Percentiles rank a stretch among this genome's conserved stretches.
Evolutionary conservation across 2,888 invertebrate species (phyloP).

Genomic region (Eugnorisma glareosa): DNA sequence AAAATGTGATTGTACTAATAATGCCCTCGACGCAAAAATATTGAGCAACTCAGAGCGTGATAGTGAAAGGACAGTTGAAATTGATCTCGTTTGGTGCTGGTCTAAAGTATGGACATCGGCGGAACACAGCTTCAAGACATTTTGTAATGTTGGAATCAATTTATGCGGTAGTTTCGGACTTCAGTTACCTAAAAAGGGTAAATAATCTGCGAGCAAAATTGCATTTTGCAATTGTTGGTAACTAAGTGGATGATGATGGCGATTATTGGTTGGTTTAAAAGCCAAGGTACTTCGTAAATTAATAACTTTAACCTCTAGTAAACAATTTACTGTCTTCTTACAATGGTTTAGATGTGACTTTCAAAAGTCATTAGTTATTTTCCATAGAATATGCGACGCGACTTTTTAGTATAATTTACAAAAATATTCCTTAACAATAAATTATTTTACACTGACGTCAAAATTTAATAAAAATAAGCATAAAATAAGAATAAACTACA

Average conservation of each 20-base stretch:
- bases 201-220: conserved; percentile 45
- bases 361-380: conserved; percentile 11
- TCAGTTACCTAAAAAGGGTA: conserved; percentile 41
- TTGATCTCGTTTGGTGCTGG: conserved; percentile 74
- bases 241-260: conserved; percentile 16
- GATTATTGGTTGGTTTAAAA: conserved; percentile 20
- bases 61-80: conserved; percentile 82
- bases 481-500: conserved; percentile 4
- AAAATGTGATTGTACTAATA: conserved; percentile 63
- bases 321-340: conserved; percentile 13
- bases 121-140: conserved; percentile 34
- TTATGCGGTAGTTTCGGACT: conserved; percentile 33
- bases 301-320: conserved; percentile 34
- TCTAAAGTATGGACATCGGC: conserved; percentile 56
- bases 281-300: conserved; percentile 10
- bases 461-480: not conserved
- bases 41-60: conserved; percentile 75
- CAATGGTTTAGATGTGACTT: not conserved
- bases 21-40: conserved; percentile 65
- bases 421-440: not conserved
- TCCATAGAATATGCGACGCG: not conserved
- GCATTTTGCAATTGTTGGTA: conserved; percentile 16
- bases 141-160: conserved; percentile 56
- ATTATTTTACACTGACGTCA: not conserved
- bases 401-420: not conserved